Percentiles rank a stretch among this genome's conserved stretches.
These are phyloP conservation scores for Eilema caniola DNA, from an alignment of 2,888 invertebrate species.

Conservation along the genomic window DNA sequence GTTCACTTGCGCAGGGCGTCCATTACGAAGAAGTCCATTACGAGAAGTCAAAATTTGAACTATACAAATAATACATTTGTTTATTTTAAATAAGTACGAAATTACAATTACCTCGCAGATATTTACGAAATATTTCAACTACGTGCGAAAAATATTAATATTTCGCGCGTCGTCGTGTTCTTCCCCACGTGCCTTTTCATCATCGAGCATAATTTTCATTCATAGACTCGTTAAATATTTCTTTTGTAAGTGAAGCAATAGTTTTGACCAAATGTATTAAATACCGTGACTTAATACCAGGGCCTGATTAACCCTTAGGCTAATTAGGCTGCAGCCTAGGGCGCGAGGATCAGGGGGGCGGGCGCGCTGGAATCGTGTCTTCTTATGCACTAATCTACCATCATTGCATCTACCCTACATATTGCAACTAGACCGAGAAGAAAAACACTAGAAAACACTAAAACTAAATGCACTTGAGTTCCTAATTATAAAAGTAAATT, in stretches of 20 bases:
- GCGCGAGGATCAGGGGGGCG: too few species aligned
- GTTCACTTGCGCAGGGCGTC: not conserved
- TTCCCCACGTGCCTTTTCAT: not conserved
- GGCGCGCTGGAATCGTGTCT: too few species aligned
- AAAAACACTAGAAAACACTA: too few species aligned
- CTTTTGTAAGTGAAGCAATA: not conserved
- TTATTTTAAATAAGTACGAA: conserved; percentile 4
- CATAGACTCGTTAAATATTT: conserved; percentile 5
- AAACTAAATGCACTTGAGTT: too few species aligned
- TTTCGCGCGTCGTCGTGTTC: not conserved
- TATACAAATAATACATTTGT: not conserved
- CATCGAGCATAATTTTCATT: not conserved
- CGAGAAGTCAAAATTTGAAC: not conserved
- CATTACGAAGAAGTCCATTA: not conserved
- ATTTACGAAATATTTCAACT: conserved; percentile 2
- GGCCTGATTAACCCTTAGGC: too few species aligned
- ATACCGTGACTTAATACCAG: too few species aligned
- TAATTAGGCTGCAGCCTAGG: too few species aligned
- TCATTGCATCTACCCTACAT: too few species aligned
- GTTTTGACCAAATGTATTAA: too few species aligned
- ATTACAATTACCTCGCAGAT: not conserved
- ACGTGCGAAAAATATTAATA: conserved; percentile 1
- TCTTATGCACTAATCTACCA: too few species aligned
- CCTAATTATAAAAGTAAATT: too few species aligned
- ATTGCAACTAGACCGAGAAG: too few species aligned